Conservation (phyloP, 2,888 invertebrate genomes). For the Orchestes rusci region DNA sequence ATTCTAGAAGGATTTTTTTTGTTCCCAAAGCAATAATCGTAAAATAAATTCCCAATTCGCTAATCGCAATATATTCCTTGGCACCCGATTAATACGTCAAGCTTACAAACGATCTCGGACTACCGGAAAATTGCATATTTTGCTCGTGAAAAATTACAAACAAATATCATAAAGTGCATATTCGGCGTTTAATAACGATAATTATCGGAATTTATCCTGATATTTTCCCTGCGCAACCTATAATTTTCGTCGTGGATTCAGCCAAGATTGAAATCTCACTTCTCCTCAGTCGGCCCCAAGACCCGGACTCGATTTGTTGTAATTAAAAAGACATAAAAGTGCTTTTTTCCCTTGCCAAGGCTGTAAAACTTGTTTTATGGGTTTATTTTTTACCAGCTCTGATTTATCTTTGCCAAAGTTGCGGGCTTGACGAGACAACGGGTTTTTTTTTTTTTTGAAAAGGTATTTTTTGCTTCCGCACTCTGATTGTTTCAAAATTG, state of each 20-base stretch:
- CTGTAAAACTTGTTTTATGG: constrained; percentile 33
- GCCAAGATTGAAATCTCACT: constrained; percentile 38
- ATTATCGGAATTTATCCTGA: constrained; percentile 46
- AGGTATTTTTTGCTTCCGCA: no score
- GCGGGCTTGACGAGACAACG: no score
- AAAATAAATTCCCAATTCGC: no score
- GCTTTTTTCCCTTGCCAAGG: constrained; percentile 22
- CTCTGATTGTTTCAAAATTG: no score
- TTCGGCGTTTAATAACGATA: constrained; percentile 45
- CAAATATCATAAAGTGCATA: constrained; percentile 46
- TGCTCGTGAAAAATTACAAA: constrained; percentile 45
- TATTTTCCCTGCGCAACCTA: constrained; percentile 43
- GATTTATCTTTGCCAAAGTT: constrained; percentile 18
- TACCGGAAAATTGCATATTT: constrained; percentile 47
- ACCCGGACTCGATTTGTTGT: constrained; percentile 36
- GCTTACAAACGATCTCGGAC: constrained; percentile 37
- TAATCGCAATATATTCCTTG: no score
- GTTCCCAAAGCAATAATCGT: no score
- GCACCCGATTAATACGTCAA: constrained; percentile 22
- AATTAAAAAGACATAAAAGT: constrained; percentile 39
- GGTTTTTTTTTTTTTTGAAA: no score
- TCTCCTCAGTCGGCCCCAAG: constrained; percentile 30
- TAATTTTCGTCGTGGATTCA: constrained; percentile 40
- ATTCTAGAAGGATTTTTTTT: no score
- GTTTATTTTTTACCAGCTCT: constrained; percentile 22